Percentiles rank a stretch among this genome's conserved stretches.
Conservation (phyloP, 2,113 vertebrate genomes). For the Hemicordylus capensis region DNA sequence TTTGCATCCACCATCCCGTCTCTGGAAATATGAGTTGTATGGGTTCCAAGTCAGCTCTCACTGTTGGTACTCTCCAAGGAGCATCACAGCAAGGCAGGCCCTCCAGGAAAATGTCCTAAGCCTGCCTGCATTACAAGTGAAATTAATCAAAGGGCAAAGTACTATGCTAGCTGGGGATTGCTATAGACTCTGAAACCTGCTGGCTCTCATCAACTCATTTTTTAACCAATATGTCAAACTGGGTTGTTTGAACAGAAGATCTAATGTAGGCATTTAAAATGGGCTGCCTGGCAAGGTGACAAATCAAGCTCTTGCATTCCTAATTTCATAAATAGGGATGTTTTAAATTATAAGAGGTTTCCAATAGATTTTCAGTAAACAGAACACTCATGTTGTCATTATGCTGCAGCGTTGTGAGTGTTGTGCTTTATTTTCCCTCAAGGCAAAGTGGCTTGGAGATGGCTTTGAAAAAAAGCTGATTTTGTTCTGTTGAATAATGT, state of each 20-base stretch:
- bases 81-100: conserved; percentile 28
- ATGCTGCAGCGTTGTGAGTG: background rate
- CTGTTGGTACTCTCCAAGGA: background rate
- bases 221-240: background rate
- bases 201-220: conserved; percentile 32
- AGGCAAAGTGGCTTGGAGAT: background rate
- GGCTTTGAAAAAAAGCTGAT: background rate
- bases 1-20: background rate
- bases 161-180: conserved; percentile 5
- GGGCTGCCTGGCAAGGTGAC: conserved; percentile 3
- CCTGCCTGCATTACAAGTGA: conserved; percentile 11
- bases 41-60: background rate
- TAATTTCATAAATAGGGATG: background rate
- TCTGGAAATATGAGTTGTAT: background rate
- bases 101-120: conserved; percentile 44
- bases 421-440: background rate
- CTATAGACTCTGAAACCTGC: conserved; percentile 31
- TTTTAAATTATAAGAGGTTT: background rate
- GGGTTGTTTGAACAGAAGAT: background rate
- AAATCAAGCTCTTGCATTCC: conserved; percentile 32
- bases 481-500: background rate
- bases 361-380: background rate
- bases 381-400: background rate
- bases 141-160: conserved; percentile 60
- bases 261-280: background rate